phyloP scores from a whole-genome alignment of 2,113 vertebrate species.

The Tragelaphus scriptus region DNA sequence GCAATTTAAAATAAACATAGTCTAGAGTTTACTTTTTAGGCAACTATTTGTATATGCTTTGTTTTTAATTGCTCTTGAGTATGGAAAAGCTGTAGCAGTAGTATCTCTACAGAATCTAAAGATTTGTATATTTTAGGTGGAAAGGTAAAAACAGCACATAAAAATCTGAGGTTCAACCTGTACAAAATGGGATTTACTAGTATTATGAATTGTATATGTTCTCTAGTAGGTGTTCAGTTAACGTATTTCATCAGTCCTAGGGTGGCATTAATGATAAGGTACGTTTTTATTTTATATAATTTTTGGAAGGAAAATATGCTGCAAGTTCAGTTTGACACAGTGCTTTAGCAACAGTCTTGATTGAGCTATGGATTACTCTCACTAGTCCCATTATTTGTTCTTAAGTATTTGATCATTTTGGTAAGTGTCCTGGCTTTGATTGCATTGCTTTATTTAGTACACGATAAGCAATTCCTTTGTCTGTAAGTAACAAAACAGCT shows the following conservation, averaged over 20 bases:
- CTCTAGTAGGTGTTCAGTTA: not conserved
- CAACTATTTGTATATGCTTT: not conserved
- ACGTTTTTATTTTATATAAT: not conserved
- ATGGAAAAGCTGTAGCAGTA: not conserved
- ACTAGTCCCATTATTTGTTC: not conserved
- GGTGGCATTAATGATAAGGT: not conserved
- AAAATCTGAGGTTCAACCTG: not conserved
- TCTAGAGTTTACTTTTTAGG: not conserved
- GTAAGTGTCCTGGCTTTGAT: not conserved
- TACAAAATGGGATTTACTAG: not conserved
- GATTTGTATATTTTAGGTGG: not conserved
- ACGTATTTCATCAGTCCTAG: not conserved
- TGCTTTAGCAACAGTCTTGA: not conserved
- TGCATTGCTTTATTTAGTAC: not conserved
- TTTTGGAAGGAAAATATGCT: conserved; percentile 9
- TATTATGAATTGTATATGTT: not conserved
- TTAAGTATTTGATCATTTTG: not conserved
- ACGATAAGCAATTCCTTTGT: not conserved
- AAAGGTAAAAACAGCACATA: not conserved
- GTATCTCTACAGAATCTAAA: not conserved
- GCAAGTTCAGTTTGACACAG: not conserved
- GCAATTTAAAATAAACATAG: not conserved
- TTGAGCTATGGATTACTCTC: not conserved
- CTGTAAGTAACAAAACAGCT: not conserved
- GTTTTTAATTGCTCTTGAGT: not conserved